Evolutionary conservation across 2,797 vertebrate genomes (phyloP), one percentile per base, ranked within the genome.

Genomic region (Cheirogaleus major): DNA sequence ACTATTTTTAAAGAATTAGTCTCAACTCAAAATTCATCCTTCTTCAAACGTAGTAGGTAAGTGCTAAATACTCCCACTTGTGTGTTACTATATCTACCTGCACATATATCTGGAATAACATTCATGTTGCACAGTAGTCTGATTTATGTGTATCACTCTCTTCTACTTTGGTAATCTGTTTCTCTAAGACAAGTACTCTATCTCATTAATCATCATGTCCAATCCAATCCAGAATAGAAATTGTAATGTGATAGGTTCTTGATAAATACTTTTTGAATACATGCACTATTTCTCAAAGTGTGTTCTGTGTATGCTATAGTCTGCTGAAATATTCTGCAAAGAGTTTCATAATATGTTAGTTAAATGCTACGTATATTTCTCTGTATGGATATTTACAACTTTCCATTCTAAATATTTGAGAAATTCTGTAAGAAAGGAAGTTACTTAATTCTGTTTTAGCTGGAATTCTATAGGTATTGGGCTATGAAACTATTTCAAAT

Each of bases 301-400:
- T 65, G 72, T 87, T 95, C 25, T 69, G 14, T 75, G 2, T 88
- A 65, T 13, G 80, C 43, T 48, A 9, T 15, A 76, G 32, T 52
- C n/a, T 17, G 5, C 15, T 70, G 69, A 94, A 43, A 76, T 43
- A 30, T 22, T 79, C 10, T 81, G 30, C 57, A 91, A 91, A 76
- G 67, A 55, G 8, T 86, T 86, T 7, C 5, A n/a, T 72, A 72
- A 72, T 82, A 20, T 90, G 38, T 59, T 63, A 72, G 4, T 65
- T 88, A 83, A 69, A 78, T 80, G 4, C 20, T 25, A 38, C 23
- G 25, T 78, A 8, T 57, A 23, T 57, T 69, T 18, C 30, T 89
- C 61, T 73, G n/a, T n/a, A 41, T 84, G 43, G 43, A 65, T 96
- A 92, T 91, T 95, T 48, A 80, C 17, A 76, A 25, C 81, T 93